Percentiles rank a stretch among this genome's conserved stretches.
Conservation (phyloP, 2,888 invertebrate species). For the Teinopalpus imperialis region DNA sequence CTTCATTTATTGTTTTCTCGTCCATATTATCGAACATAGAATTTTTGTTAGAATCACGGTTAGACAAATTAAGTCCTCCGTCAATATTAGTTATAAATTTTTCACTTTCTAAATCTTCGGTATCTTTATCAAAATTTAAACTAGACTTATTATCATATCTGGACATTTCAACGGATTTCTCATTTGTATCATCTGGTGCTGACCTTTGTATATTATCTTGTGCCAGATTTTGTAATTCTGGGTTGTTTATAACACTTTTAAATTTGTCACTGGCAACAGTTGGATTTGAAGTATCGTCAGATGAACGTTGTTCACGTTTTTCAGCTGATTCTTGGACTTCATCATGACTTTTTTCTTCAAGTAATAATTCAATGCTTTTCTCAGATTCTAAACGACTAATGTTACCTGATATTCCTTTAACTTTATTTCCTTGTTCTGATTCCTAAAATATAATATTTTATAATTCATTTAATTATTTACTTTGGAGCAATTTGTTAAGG, state of each 20-base stretch:
- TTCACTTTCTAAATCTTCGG: conserved; percentile 8
- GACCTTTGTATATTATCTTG: background rate
- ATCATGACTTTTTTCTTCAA: background rate
- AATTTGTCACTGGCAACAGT: background rate
- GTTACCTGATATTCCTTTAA: background rate
- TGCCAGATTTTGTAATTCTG: background rate
- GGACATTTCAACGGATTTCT: background rate
- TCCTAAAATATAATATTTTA: conserved; percentile 7
- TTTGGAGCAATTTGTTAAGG: no score
- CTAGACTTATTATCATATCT: background rate
- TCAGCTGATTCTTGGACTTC: background rate
- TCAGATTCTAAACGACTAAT: background rate
- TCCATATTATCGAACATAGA: background rate
- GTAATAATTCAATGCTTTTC: background rate
- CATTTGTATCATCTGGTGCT: background rate
- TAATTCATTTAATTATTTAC: no score
- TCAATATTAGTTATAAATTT: background rate
- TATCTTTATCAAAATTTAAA: conserved; percentile 1
- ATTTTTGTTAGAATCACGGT: background rate
- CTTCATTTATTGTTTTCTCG: background rate
- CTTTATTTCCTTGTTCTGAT: background rate
- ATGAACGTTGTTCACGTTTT: conserved; percentile 8
- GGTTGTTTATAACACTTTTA: background rate
- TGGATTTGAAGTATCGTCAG: background rate
- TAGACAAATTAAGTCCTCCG: background rate